Evolutionary conservation across 1,140 invertebrate genomes (phyloP).

Genomic region (Zaprionus taronus): DNA sequence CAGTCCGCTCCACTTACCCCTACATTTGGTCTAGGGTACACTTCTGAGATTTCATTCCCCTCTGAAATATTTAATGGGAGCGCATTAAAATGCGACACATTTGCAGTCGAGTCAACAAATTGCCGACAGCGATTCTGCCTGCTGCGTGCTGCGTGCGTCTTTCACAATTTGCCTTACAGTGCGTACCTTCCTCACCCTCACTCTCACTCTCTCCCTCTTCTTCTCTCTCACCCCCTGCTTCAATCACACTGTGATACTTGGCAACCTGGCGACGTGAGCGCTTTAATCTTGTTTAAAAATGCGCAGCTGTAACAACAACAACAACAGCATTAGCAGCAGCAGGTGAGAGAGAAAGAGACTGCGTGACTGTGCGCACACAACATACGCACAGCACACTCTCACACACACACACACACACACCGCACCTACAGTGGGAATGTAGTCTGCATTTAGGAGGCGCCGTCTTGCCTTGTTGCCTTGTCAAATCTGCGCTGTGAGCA

Average conservation of each 20-base stretch:
- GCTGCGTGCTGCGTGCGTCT: conserved; percentile 17
- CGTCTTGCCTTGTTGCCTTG: conserved; percentile 46
- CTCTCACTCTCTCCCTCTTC: not conserved
- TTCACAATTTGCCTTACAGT: conserved; percentile 20
- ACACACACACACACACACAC: conserved; percentile 15
- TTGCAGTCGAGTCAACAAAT: conserved; percentile 79
- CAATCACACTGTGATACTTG: conserved; percentile 37
- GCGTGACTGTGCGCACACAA: conserved; percentile 31
- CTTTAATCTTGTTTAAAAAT: conserved; percentile 82
- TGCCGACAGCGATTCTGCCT: conserved; percentile 62
- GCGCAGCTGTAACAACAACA: conserved; percentile 64
- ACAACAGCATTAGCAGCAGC: conserved; percentile 30
- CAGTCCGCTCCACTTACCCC: not conserved
- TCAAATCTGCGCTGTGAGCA: conserved; percentile 75
- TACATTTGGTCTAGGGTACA: not conserved
- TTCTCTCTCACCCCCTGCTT: not conserved
- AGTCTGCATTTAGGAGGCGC: conserved; percentile 67
- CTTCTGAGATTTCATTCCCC: conserved; percentile 26
- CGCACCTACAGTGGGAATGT: conserved; percentile 22
- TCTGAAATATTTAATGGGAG: conserved; percentile 72
- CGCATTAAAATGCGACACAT: conserved; percentile 78
- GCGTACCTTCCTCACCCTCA: conserved; percentile 16
- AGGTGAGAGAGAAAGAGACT: conserved; percentile 26
- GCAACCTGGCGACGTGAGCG: conserved; percentile 70
- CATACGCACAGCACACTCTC: conserved; percentile 9